Percentiles rank a stretch among this genome's conserved stretches.
phyloP scores from a whole-genome alignment of 2,888 invertebrate species.

The Lycaena phlaeas region DNA sequence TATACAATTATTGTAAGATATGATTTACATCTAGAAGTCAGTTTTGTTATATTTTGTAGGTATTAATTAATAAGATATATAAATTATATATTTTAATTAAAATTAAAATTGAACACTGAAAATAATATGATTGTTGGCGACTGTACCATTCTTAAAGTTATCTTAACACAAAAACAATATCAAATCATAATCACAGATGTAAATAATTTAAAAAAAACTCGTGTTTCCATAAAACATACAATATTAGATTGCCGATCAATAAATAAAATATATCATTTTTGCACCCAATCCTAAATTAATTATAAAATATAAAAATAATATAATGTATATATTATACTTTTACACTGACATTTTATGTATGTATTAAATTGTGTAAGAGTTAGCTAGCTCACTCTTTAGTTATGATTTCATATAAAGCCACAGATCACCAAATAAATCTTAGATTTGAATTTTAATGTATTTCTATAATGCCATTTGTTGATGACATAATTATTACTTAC shows the following conservation, averaged over 20 bases:
- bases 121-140: no score
- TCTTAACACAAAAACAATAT: background rate
- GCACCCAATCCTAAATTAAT: constrained; percentile 1
- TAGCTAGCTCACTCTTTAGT: no score
- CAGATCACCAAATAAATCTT: no score
- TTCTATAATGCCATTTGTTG: background rate
- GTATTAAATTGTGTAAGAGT: constrained; percentile 5
- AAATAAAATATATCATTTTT: background rate
- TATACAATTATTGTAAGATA: no score
- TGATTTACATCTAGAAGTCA: no score
- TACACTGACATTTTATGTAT: constrained; percentile 7
- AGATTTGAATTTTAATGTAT: background rate
- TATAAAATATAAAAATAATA: constrained; percentile 1
- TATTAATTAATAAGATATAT: no score
- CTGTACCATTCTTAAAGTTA: background rate
- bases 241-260: background rate
- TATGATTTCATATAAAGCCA: no score
- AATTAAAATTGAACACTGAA: no score
- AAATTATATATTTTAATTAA: no score
- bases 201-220: no score
- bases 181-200: constrained; percentile 7
- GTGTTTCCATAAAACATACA: background rate
- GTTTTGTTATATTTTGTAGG: no score
- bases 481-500: no score
- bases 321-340: constrained; percentile 1